A percentile compares a stretch with the other conserved stretches of the same genome.
Evolutionary conservation across 2,888 invertebrate genomes (phyloP).

Genomic region (Lysandra bellargus): DNA sequence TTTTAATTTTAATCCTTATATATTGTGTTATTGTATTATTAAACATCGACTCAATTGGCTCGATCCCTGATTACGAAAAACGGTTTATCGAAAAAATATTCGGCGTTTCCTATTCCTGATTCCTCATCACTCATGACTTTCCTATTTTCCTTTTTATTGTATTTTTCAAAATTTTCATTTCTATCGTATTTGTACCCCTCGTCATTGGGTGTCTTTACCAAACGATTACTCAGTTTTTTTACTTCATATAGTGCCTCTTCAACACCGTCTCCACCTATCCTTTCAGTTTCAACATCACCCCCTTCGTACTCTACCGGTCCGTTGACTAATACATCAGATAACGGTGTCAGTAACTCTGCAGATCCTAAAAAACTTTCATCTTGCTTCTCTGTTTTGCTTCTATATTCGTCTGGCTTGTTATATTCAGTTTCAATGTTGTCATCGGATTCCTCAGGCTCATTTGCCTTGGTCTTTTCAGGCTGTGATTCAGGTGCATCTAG

Average conservation of each 20-base stretch:
- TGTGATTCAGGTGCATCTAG: background rate
- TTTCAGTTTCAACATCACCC: background rate
- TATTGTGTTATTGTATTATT: background rate
- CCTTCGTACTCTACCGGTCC: background rate
- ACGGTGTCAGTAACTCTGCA: background rate
- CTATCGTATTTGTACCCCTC: background rate
- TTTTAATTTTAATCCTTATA: slow-evolving; percentile 32
- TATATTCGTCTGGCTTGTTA: background rate
- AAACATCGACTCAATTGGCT: background rate
- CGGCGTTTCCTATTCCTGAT: background rate
- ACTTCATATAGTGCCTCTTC: background rate
- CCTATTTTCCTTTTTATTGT: background rate
- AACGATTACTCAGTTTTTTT: background rate
- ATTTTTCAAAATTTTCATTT: background rate
- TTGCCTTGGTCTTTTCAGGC: background rate
- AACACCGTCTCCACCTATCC: background rate
- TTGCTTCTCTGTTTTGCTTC: background rate
- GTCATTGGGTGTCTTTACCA: background rate
- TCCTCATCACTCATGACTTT: background rate
- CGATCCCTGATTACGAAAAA: background rate
- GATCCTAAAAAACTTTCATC: background rate
- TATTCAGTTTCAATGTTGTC: background rate
- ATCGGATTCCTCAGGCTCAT: background rate
- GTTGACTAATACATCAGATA: background rate
- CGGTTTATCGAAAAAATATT: background rate